phyloP scores from a whole-genome alignment of 2,797 vertebrate species.

The Thaleichthys pacificus region DNA sequence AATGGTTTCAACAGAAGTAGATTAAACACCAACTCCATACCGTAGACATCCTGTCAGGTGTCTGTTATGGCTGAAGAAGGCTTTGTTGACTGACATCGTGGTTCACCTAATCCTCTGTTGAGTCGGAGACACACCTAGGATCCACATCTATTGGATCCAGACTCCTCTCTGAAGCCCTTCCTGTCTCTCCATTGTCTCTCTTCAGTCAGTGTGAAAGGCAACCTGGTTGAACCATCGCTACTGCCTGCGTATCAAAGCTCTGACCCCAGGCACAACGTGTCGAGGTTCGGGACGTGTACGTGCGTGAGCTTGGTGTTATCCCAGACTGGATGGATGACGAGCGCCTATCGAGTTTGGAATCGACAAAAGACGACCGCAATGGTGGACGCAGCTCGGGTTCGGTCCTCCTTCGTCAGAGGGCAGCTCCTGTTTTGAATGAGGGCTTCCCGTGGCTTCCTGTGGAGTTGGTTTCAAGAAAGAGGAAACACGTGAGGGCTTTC shows the following conservation, averaged over 20 bases:
- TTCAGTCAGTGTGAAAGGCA: not conserved
- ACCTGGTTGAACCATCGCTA: not conserved
- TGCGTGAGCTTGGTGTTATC: not conserved
- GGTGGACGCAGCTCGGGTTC: too few relatives aligned
- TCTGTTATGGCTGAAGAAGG: not conserved
- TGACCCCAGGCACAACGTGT: not conserved
- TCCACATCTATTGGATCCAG: not conserved
- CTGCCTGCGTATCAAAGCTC: too few relatives aligned
- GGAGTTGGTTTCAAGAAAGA: not conserved
- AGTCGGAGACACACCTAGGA: not conserved
- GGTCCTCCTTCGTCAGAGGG: not conserved
- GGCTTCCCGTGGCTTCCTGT: not conserved
- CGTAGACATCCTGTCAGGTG: not conserved
- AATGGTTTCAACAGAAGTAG: not conserved
- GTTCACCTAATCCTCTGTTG: constrained; percentile 2
- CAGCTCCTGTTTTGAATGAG: constrained; percentile 10
- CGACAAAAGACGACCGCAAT: not conserved
- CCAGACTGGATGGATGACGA: not conserved
- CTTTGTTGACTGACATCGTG: not conserved
- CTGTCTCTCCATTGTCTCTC: not conserved
- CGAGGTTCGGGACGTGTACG: not conserved
- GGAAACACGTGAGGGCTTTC: not conserved
- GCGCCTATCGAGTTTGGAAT: not conserved
- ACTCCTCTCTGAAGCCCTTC: not conserved
- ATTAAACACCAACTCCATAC: not conserved